A percentile compares a stretch with the other conserved stretches of the same genome.
These are phyloP conservation scores for Podarcis cretensis DNA, from an alignment of 2,113 vertebrate species.

Conservation along the genomic window DNA sequence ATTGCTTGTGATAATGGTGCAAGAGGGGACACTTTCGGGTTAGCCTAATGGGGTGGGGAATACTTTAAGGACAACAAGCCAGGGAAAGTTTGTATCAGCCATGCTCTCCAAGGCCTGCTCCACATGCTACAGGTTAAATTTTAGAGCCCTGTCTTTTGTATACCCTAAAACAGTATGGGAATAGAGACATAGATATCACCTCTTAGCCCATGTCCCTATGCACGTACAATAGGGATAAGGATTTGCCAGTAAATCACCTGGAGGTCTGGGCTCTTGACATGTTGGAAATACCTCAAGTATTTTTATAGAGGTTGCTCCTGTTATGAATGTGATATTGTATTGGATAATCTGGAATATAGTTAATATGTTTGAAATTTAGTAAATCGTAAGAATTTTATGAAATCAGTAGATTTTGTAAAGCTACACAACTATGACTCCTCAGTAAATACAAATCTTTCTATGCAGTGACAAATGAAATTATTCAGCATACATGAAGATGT, in stretches of 20 bases:
- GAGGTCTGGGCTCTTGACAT: neutral
- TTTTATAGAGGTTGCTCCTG: neutral
- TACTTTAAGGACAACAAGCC: too few species aligned
- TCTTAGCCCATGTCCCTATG: too few species aligned
- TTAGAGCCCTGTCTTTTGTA: neutral
- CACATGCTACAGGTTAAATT: neutral
- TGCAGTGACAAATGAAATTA: neutral
- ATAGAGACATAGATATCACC: too few species aligned
- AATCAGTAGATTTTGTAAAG: neutral
- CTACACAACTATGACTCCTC: neutral
- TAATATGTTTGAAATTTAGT: neutral
- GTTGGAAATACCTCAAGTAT: neutral
- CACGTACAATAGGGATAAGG: too few species aligned
- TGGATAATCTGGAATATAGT: neutral
- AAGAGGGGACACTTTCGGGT: too few species aligned
- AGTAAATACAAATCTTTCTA: neutral
- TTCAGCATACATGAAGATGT: too few species aligned
- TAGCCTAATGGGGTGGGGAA: too few species aligned
- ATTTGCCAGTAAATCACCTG: neutral
- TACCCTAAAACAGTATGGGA: too few species aligned
- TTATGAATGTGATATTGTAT: neutral
- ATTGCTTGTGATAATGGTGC: neutral
- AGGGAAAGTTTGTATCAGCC: too few species aligned
- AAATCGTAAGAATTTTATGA: neutral
- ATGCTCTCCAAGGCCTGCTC: too few species aligned